These are phyloP conservation scores for Silvanus unidentatus DNA, from an alignment of 2,888 invertebrate species.

Conservation along the genomic window DNA sequence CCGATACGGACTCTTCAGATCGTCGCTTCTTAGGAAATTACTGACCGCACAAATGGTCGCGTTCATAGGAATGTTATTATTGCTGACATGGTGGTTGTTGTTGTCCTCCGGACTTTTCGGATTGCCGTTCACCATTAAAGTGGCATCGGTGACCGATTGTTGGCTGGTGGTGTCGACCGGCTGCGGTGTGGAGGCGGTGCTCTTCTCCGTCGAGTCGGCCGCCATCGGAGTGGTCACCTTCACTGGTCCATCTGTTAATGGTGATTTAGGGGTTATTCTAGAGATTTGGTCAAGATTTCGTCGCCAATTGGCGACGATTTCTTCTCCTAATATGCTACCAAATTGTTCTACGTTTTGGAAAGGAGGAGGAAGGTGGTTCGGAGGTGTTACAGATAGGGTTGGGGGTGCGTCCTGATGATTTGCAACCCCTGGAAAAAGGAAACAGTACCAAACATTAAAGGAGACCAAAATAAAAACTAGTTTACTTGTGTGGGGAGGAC, in stretches of 20 bases:
- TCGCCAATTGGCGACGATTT: conserved; percentile 75
- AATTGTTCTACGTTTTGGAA: conserved; percentile 65
- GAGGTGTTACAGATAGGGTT: conserved; percentile 37
- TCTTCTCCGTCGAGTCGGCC: conserved; percentile 40
- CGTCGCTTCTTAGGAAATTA: conserved; percentile 45
- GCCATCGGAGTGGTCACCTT: conserved; percentile 48
- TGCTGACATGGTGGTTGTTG: conserved; percentile 50
- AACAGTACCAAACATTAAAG: neutral
- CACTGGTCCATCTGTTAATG: conserved; percentile 28
- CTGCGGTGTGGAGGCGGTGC: conserved; percentile 49
- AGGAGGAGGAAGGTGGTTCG: conserved; percentile 50
- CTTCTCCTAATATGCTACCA: conserved; percentile 73
- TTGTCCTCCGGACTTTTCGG: conserved; percentile 44
- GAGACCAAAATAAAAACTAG: conserved; percentile 10
- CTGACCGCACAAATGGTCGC: conserved; percentile 48
- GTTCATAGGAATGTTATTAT: conserved; percentile 49
- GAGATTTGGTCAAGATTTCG: conserved; percentile 57
- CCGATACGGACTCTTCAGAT: conserved; percentile 64
- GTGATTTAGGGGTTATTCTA: conserved; percentile 29
- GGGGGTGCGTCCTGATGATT: conserved; percentile 27
- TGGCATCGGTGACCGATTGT: conserved; percentile 30
- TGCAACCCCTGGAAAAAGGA: conserved; percentile 31
- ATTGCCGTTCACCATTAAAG: conserved; percentile 44
- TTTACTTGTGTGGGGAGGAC: neutral
- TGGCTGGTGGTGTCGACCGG: conserved; percentile 37